Evolutionary conservation across 2,113 vertebrate genomes (phyloP).

Genomic region (Microtus montanus): DNA sequence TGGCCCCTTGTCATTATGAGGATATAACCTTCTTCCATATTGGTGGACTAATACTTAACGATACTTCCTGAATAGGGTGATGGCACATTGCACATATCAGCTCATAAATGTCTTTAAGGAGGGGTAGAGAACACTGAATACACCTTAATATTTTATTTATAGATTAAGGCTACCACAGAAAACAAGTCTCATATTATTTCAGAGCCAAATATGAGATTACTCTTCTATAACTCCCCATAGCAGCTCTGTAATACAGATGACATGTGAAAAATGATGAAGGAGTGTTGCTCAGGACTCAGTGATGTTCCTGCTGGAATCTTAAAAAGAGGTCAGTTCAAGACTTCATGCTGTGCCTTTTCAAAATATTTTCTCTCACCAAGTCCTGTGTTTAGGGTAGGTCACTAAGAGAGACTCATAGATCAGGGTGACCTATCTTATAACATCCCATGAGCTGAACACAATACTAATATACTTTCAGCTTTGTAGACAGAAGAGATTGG

Average conservation of each 20-base stretch:
- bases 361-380: not conserved
- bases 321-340: not conserved
- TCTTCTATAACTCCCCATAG: not conserved
- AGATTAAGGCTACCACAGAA: not conserved
- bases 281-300: not conserved
- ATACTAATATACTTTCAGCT: not conserved
- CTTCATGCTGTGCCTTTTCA: not conserved
- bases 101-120: not conserved
- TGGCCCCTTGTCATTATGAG: not conserved
- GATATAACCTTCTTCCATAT: no score
- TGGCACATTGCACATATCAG: not conserved
- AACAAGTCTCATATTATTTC: not conserved
- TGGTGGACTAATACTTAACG: no score
- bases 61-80: not conserved
- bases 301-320: not conserved
- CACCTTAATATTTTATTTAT: not conserved
- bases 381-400: not conserved
- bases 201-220: not conserved
- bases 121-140: not conserved
- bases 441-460: not conserved
- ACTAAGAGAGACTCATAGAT: not conserved
- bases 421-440: not conserved
- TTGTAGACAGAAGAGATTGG: not conserved
- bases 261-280: not conserved
- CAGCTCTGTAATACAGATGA: rapidly evolving